phyloP scores from a whole-genome alignment of 2,888 invertebrate species.

The Chrysolina haemoptera region DNA sequence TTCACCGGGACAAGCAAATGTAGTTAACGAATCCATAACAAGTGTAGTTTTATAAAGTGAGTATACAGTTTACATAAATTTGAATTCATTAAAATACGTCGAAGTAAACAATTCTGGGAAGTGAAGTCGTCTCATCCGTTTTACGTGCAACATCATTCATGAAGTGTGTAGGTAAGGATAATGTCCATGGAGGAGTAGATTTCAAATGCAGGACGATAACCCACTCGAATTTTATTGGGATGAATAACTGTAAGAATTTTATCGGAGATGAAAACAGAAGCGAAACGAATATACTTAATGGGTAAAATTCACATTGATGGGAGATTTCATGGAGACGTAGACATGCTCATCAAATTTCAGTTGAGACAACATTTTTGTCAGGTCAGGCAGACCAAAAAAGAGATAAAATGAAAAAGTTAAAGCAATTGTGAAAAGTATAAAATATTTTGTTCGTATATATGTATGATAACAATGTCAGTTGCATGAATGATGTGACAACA shows the following conservation, averaged over 20 bases:
- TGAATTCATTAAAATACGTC: conserved; percentile 9
- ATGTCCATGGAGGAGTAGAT: not conserved
- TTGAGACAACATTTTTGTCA: too few relatives aligned
- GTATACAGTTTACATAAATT: conserved; percentile 16
- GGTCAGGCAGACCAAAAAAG: too few relatives aligned
- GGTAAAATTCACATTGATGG: too few relatives aligned
- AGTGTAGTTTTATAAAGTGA: conserved; percentile 13
- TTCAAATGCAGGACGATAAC: not conserved
- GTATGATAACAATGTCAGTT: too few relatives aligned
- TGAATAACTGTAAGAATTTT: not conserved
- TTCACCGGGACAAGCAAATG: not conserved
- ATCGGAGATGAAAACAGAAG: too few relatives aligned
- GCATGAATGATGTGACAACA: too few relatives aligned
- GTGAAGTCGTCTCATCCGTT: not conserved
- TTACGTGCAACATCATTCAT: not conserved
- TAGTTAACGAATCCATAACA: conserved; percentile 18
- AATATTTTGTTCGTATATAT: too few relatives aligned
- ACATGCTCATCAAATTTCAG: too few relatives aligned
- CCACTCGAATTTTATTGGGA: not conserved
- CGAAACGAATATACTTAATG: too few relatives aligned
- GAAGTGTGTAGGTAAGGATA: not conserved
- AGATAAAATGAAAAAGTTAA: too few relatives aligned
- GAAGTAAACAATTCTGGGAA: conserved; percentile 12
- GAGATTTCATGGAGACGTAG: too few relatives aligned
- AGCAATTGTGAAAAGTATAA: too few relatives aligned